Conservation (phyloP, 2,113 vertebrate genomes). For the Atractosteus spatula region DNA sequence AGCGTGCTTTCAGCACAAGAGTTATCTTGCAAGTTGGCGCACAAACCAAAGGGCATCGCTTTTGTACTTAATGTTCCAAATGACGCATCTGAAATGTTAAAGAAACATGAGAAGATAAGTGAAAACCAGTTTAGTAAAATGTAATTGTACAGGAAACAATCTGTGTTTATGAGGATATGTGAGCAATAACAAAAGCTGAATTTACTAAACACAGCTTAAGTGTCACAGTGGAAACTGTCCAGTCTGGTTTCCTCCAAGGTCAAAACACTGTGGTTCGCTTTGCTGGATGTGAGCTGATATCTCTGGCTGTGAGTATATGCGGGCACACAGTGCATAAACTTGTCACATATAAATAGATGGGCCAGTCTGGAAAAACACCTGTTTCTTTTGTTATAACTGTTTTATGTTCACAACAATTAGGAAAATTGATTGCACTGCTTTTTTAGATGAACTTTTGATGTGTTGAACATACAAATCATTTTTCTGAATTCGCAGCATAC, state of each 20-base stretch:
- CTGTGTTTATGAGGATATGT: slow-evolving; percentile 74
- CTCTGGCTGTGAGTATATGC: background rate
- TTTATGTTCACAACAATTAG: too few relatives aligned
- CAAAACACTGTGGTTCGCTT: slow-evolving; percentile 41
- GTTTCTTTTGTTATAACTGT: background rate
- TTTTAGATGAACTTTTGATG: too few relatives aligned
- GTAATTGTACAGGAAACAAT: slow-evolving; percentile 67
- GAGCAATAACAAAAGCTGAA: slow-evolving; percentile 74
- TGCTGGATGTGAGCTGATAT: slow-evolving; percentile 7
- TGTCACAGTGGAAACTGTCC: slow-evolving; percentile 74
- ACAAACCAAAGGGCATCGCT: background rate
- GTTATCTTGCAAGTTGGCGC: slow-evolving; percentile 14
- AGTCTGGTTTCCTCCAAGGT: slow-evolving; percentile 64
- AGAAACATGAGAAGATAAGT: slow-evolving; percentile 43
- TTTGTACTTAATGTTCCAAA: slow-evolving; percentile 29
- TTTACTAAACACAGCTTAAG: slow-evolving; percentile 85
- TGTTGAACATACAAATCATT: too few relatives aligned
- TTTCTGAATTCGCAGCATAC: too few relatives aligned
- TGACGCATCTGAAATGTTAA: slow-evolving; percentile 32
- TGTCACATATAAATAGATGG: too few relatives aligned
- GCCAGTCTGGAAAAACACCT: too few relatives aligned
- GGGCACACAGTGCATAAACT: background rate
- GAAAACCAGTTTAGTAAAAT: slow-evolving; percentile 64
- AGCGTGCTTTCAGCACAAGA: background rate
- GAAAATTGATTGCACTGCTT: too few relatives aligned